Evolutionary conservation across 2,797 vertebrate genomes (phyloP).

Genomic region (Myripristis jacobus): DNA sequence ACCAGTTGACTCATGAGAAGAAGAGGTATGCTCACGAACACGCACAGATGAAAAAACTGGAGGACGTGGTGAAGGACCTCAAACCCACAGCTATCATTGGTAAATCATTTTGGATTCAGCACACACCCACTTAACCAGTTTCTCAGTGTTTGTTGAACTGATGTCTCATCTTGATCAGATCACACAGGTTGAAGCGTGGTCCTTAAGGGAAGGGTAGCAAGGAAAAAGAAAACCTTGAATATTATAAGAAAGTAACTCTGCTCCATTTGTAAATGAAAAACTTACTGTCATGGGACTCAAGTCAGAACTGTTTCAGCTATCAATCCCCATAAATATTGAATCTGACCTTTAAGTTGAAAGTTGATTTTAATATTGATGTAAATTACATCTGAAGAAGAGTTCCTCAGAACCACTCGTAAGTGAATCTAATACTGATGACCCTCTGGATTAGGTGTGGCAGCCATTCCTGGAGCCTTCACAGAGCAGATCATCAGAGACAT

Average conservation of each 20-base stretch:
- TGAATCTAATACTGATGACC: background rate
- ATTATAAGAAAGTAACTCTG: background rate
- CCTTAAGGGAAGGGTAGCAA: background rate
- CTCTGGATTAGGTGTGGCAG: constrained; percentile 89
- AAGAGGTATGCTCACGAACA: constrained; percentile 92
- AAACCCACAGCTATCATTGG: constrained; percentile 95
- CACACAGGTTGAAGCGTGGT: too few species aligned
- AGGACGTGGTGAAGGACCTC: constrained; percentile 88
- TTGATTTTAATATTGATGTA: background rate
- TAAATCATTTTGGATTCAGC: constrained; percentile 63
- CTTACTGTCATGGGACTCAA: background rate
- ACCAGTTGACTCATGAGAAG: constrained; percentile 92
- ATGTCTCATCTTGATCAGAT: too few species aligned
- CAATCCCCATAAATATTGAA: background rate
- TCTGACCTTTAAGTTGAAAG: background rate
- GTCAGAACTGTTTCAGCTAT: background rate
- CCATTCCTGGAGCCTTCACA: constrained; percentile 92
- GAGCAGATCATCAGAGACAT: constrained; percentile 92
- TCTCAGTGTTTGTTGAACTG: background rate
- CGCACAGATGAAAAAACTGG: constrained; percentile 88
- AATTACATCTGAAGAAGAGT: background rate
- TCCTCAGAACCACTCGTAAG: background rate
- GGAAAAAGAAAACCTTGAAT: background rate
- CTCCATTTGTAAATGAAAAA: background rate
- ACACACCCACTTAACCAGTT: background rate